A percentile compares a stretch with the other conserved stretches of the same genome.
Evolutionary conservation across 2,797 vertebrate genomes (phyloP).

Genomic region (Anguilla anguilla): DNA sequence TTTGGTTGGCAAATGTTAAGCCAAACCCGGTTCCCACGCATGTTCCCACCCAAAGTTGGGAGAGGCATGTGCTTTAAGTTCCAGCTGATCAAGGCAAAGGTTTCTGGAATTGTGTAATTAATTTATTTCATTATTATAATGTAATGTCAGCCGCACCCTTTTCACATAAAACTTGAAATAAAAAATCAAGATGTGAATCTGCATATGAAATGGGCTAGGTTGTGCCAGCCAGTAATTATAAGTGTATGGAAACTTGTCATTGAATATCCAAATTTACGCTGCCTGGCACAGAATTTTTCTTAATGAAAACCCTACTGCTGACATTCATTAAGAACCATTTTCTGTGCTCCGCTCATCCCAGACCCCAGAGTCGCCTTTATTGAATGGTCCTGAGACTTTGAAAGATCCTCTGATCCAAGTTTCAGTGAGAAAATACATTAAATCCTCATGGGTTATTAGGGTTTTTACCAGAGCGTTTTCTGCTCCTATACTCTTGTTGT

Average conservation of each 20-base stretch:
- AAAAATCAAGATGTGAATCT: not conserved
- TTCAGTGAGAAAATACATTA: not conserved
- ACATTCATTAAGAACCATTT: not conserved
- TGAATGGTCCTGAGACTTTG: not conserved
- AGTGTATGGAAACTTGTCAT: not conserved
- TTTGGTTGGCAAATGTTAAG: not conserved
- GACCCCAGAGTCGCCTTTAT: not conserved
- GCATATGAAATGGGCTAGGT: not conserved
- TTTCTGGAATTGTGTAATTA: not conserved
- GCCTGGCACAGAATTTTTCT: not conserved
- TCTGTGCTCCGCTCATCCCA: not conserved
- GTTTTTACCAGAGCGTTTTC: not conserved
- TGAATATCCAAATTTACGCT: not conserved
- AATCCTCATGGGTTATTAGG: not conserved
- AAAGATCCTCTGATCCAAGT: not conserved
- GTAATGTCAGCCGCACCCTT: not conserved
- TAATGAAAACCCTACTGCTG: not conserved
- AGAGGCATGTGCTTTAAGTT: not conserved
- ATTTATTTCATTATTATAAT: not conserved
- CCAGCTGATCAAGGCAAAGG: not conserved
- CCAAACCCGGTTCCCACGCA: not conserved
- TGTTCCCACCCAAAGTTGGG: not conserved
- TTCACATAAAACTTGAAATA: not conserved
- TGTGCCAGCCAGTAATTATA: not conserved
- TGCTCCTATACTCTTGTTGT: not conserved